Conservation (phyloP, 2,888 invertebrate species). For the Antheraea assamensis region DNA sequence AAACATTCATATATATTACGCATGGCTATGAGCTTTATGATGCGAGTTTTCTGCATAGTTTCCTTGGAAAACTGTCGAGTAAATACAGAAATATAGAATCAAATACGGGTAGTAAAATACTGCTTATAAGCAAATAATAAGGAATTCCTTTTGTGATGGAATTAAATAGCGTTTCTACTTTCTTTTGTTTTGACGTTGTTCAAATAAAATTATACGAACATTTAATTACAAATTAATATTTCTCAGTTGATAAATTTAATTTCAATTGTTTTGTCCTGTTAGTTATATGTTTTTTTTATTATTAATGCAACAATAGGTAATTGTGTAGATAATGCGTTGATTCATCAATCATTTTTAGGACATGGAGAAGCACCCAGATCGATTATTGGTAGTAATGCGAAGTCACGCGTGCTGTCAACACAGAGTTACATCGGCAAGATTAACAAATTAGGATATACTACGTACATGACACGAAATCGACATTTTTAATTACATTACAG, state of each 20-base stretch:
- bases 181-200: slow-evolving; percentile 1
- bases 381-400: slow-evolving; percentile 52
- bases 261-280: not conserved
- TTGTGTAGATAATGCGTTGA: slow-evolving; percentile 46
- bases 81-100: slow-evolving; percentile 28
- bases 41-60: slow-evolving; percentile 35
- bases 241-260: not conserved
- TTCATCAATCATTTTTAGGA: slow-evolving; percentile 47
- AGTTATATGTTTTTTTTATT: not conserved
- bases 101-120: slow-evolving; percentile 15
- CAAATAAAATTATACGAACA: not conserved
- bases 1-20: not conserved
- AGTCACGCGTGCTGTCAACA: slow-evolving; percentile 50
- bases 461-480: not conserved
- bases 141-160: not conserved
- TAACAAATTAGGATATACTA: not conserved
- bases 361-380: slow-evolving; percentile 44
- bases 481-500: not conserved
- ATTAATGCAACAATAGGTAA: slow-evolving; percentile 31
- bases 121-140: not conserved
- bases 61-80: slow-evolving; percentile 16
- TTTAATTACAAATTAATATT: not conserved
- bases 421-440: not conserved
- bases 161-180: not conserved
- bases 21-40: slow-evolving; percentile 25